These are phyloP conservation scores for Diaphora mendica DNA, from an alignment of 2,888 invertebrate genomes.

Conservation along the genomic window DNA sequence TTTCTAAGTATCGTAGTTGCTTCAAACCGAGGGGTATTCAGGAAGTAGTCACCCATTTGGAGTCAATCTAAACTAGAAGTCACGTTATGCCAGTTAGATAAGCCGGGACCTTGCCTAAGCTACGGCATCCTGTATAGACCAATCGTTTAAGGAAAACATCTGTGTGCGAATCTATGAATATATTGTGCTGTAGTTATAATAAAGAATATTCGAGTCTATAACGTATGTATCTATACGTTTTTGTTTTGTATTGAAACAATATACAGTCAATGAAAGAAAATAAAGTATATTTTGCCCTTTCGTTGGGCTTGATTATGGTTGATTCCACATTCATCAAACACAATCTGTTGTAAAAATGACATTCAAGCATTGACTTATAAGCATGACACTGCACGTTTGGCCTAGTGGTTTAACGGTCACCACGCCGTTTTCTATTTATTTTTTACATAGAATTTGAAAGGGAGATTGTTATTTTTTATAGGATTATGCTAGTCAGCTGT, in stretches of 20 bases:
- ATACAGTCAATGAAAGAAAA: not conserved
- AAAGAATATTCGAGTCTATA: not conserved
- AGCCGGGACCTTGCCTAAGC: conserved; percentile 50
- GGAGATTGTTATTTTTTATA: too few relatives aligned
- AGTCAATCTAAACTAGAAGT: conserved; percentile 37
- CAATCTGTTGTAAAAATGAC: not conserved
- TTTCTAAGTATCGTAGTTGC: conserved; percentile 1
- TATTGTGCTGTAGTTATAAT: not conserved
- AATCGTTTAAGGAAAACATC: conserved; percentile 29
- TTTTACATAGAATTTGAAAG: not conserved
- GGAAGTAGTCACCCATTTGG: conserved; percentile 51
- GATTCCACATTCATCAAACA: not conserved
- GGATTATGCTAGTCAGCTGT: too few relatives aligned
- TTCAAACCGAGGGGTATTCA: conserved; percentile 13
- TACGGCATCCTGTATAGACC: conserved; percentile 68
- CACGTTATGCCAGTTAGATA: conserved; percentile 25
- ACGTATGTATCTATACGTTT: not conserved
- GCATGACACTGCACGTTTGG: too few relatives aligned
- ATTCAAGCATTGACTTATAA: too few relatives aligned
- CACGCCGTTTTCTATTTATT: too few relatives aligned
- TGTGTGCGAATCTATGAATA: conserved; percentile 17
- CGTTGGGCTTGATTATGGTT: not conserved
- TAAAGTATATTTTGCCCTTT: not conserved
- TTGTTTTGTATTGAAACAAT: not conserved
- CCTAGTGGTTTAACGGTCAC: too few relatives aligned